These are phyloP conservation scores for Catharus bicknelli DNA, from an alignment of 2,113 vertebrate genomes.

Conservation along the genomic window DNA sequence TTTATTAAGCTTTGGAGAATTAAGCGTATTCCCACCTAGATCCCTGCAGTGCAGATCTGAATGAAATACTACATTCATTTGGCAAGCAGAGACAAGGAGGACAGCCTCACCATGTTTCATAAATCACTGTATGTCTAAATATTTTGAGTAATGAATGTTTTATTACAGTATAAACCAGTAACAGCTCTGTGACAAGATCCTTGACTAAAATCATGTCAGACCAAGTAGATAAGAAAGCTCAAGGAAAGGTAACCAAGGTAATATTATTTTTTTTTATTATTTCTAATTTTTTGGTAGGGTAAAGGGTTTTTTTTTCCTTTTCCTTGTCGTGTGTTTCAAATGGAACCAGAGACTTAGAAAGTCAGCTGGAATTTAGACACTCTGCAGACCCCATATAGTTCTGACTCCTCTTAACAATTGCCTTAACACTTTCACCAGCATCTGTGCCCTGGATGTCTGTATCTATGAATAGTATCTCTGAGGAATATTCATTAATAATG, in stretches of 20 bases:
- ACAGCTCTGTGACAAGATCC: not conserved
- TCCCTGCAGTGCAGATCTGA: not conserved
- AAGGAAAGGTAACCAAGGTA: not conserved
- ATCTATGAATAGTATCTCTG: not conserved
- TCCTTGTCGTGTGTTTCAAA: not conserved
- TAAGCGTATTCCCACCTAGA: not conserved
- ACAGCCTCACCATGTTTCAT: rapidly evolving
- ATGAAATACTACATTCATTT: not conserved
- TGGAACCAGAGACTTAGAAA: not conserved
- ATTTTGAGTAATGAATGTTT: not conserved
- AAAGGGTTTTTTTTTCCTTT: not conserved
- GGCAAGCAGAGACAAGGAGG: rapidly evolving
- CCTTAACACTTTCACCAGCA: not conserved
- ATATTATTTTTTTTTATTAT: not conserved
- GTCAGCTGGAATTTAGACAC: not conserved
- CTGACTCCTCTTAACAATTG: not conserved
- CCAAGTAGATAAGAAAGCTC: not conserved
- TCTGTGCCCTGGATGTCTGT: not conserved
- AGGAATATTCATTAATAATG: not conserved
- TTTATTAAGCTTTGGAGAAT: not conserved
- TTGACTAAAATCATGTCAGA: not conserved
- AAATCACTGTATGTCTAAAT: not conserved
- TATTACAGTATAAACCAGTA: not conserved
- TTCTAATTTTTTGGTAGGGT: rapidly evolving
- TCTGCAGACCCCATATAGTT: not conserved